These are phyloP conservation scores for Tenthredo livida DNA, from an alignment of 2,888 invertebrate species.

Conservation along the genomic window DNA sequence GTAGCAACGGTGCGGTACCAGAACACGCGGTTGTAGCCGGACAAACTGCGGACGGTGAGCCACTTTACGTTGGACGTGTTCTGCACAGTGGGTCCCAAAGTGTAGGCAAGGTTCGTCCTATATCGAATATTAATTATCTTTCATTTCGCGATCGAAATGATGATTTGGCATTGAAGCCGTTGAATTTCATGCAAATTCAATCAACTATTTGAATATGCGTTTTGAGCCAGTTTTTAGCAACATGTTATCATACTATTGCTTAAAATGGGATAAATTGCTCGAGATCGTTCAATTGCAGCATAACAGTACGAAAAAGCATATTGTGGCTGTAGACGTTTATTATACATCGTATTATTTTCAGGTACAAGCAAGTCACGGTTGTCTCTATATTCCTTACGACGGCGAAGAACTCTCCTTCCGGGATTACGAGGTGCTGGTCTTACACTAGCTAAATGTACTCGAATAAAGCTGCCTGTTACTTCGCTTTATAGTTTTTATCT, in stretches of 20 bases:
- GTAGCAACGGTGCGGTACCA: constrained; percentile 83
- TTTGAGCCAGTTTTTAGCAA: too few species aligned
- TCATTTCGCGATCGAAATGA: background rate
- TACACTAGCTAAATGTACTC: constrained; percentile 70
- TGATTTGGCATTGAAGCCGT: too few species aligned
- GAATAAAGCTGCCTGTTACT: background rate
- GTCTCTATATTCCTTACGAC: constrained; percentile 79
- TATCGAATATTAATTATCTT: background rate
- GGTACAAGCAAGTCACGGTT: constrained; percentile 76
- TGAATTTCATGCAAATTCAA: too few species aligned
- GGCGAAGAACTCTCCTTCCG: constrained; percentile 83
- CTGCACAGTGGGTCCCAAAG: constrained; percentile 84
- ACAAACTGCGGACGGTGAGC: constrained; percentile 83
- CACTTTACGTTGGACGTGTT: constrained; percentile 85
- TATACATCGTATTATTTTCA: constrained; percentile 57
- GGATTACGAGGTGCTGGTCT: constrained; percentile 86
- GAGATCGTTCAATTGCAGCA: too few species aligned
- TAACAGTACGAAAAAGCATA: too few species aligned
- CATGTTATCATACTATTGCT: too few species aligned
- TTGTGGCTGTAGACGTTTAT: too few species aligned
- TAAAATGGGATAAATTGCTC: too few species aligned
- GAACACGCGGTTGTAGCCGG: constrained; percentile 84
- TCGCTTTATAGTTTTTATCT: background rate
- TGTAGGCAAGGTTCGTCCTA: constrained; percentile 82
- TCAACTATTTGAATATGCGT: background rate